Conservation (phyloP, 2,113 vertebrate species). For the Acrocephalus arundinaceus region DNA sequence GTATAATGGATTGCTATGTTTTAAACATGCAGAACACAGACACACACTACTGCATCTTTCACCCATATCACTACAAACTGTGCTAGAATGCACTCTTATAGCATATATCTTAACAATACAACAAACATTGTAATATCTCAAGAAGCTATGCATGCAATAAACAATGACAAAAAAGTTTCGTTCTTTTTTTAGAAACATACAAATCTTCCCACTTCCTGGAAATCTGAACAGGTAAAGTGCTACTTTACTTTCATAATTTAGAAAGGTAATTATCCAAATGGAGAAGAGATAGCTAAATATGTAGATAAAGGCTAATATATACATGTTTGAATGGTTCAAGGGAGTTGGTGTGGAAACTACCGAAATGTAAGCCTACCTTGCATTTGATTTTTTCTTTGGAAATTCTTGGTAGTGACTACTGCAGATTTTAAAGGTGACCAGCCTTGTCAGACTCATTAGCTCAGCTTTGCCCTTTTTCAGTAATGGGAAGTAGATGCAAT, state of each 20-base stretch:
- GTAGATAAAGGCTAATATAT: neutral
- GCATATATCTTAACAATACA: neutral
- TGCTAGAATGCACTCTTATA: neutral
- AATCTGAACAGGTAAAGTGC: neutral
- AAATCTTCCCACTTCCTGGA: neutral
- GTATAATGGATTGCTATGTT: neutral
- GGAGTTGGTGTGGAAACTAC: neutral
- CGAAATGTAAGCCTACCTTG: neutral
- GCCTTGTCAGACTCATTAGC: neutral
- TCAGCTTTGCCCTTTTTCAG: slow-evolving; percentile 24
- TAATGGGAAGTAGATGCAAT: neutral
- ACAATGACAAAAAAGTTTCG: neutral
- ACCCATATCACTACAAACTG: neutral
- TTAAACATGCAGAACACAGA: neutral
- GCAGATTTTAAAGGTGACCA: slow-evolving; percentile 4
- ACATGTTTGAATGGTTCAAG: neutral
- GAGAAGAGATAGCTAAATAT: neutral
- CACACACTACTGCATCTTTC: neutral
- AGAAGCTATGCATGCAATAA: neutral
- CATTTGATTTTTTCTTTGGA: neutral
- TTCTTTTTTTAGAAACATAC: neutral
- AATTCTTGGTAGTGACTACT: neutral
- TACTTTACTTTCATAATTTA: neutral
- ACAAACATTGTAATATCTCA: neutral
- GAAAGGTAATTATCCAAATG: neutral